Base-by-base conservation (phyloP, 2,113 vertebrate genomes). In the Brevimyrus niger region DNA sequence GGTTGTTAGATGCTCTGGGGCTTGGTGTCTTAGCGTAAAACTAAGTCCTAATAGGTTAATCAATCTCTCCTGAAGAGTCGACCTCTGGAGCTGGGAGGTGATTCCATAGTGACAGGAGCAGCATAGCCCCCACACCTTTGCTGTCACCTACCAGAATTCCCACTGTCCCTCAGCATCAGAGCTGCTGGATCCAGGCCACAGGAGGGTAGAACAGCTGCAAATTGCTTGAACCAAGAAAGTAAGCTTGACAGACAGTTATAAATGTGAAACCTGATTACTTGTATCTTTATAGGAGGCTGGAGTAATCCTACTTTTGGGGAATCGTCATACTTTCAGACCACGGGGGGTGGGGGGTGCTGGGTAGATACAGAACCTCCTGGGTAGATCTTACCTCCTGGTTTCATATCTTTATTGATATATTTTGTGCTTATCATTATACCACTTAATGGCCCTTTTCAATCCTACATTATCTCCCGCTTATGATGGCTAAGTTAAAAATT, bases 21-120 rank as follows among this genome's bases (percentile, higher is more conserved):
- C 27, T 17, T 1, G 0, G 69, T 76, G 27, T 76, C 31, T 15
- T 76, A 38, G 82, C 42, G 23, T 42, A 35, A 84, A 47, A 47
- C 47, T 50, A 86, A 86, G 23, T 46, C 47, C 84, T 86, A 86
- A 86, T 86, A 50, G 84, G 84, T 50, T 86, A 86, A 86, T 85
- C 83, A 85, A 85, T 86, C 47, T 86, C n/a, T 86, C 47, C 84
- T 86, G 50, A 51, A 86, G 11, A 27, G 47, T 51, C 84, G 9
- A 86, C 38, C 27, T 51, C 21, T 50, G 27, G 47, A 47, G 44
- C n/a, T n/a, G 1, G 47, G 10, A 86, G 46, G 82, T 46, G 42
- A 42, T 84, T 84, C 82, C 82, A 46, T 19, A 47, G 23, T 84
- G 47, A 86, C 21, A 51, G 84, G 46, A 85, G 42, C 11, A 23